These are phyloP conservation scores for Phenganax marumi DNA, from an alignment of 92 coral and sea anemone genomes.

Conservation along the genomic window DNA sequence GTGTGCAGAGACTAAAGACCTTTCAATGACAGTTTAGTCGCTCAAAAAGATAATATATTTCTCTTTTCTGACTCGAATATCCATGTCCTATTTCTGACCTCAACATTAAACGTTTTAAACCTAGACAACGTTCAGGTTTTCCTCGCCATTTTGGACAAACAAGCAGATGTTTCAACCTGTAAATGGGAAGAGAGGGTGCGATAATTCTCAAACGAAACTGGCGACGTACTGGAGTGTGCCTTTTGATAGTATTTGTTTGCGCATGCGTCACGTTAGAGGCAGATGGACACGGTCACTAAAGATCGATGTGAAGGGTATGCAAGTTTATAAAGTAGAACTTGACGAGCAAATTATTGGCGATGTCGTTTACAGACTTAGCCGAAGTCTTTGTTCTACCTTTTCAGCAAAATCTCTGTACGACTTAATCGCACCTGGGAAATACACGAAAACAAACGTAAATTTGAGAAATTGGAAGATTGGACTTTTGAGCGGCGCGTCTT, in stretches of 20 bases:
- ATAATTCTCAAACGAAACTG: slow-evolving; percentile 22
- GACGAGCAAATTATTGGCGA: background rate
- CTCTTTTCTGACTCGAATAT: background rate
- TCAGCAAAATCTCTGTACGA: slow-evolving; percentile 33
- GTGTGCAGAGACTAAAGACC: background rate
- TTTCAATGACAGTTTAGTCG: background rate
- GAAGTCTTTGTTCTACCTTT: background rate
- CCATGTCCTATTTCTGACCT: background rate
- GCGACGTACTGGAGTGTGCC: slow-evolving; percentile 43
- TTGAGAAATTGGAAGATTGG: slow-evolving; percentile 2
- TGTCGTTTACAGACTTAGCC: no score
- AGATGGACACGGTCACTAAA: background rate
- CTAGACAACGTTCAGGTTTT: slow-evolving; percentile 26
- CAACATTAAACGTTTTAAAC: background rate
- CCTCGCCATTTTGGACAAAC: slow-evolving; percentile 28
- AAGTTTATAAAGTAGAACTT: background rate
- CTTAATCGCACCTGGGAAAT: slow-evolving; percentile 21
- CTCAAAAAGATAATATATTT: background rate
- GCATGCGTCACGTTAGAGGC: slow-evolving; percentile 1
- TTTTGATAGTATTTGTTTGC: slow-evolving; percentile 33
- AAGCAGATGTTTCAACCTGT: slow-evolving; percentile 15
- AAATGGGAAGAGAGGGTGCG: slow-evolving; percentile 27
- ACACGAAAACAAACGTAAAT: background rate
- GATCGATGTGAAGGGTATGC: slow-evolving; percentile 7
- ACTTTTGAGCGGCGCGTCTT: background rate